Evolutionary conservation across 1,140 invertebrate species (phyloP).

Genomic region (Drosophila ironensis): DNA sequence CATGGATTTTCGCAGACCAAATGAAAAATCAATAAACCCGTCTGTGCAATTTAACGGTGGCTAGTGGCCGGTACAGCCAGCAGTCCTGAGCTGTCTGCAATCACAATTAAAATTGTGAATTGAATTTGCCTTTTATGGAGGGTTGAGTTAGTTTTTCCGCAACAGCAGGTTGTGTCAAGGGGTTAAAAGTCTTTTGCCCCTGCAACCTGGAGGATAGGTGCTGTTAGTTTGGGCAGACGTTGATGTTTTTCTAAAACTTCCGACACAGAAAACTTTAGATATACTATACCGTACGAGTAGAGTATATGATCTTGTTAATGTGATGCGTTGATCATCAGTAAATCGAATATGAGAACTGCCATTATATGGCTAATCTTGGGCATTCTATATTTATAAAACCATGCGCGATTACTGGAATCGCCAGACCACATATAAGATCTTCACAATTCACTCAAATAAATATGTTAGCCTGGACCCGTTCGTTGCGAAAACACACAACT

Average conservation of each 20-base stretch:
- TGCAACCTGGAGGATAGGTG: not conserved
- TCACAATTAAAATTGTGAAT: constrained; percentile 49
- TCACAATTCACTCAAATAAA: constrained; percentile 57
- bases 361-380: too few relatives aligned
- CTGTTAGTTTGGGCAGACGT: not conserved
- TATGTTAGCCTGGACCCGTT: constrained; percentile 30
- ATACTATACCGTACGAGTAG: too few relatives aligned
- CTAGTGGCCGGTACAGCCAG: constrained; percentile 4
- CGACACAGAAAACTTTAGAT: too few relatives aligned
- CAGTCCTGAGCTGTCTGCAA: constrained; percentile 19
- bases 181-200: not conserved
- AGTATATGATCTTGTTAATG: too few relatives aligned
- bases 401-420: not conserved
- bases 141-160: not conserved
- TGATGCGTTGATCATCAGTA: too few relatives aligned
- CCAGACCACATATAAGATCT: constrained; percentile 56
- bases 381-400: not conserved
- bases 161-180: not conserved
- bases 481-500: constrained; percentile 22
- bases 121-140: constrained; percentile 27
- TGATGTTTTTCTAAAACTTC: not conserved
- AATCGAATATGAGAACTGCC: too few relatives aligned
- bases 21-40: constrained; percentile 55
- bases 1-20: constrained; percentile 31
- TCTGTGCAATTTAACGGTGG: constrained; percentile 41